Conservation (phyloP, 2,797 vertebrate species). For the Oreortyx pictus region DNA sequence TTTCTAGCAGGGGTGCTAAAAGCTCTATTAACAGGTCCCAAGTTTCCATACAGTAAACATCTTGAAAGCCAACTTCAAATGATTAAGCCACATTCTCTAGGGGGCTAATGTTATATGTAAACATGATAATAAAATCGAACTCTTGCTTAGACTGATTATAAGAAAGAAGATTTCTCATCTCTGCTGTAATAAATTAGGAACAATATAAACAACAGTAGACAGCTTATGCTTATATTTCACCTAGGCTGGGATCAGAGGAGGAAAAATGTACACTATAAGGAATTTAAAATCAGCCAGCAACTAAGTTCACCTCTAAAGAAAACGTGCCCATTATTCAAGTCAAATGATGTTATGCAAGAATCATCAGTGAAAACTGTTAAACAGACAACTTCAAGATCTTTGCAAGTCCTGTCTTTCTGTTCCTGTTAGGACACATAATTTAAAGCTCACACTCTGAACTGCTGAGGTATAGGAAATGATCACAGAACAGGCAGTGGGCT, state of each 20-base stretch:
- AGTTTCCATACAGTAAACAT: background rate
- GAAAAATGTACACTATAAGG: background rate
- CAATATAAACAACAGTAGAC: constrained; percentile 10
- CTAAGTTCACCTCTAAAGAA: background rate
- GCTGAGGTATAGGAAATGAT: background rate
- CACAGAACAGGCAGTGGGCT: background rate
- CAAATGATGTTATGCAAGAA: background rate
- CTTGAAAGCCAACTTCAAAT: constrained; percentile 17
- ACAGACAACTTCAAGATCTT: background rate
- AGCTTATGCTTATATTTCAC: background rate
- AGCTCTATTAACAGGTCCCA: background rate
- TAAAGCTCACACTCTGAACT: background rate
- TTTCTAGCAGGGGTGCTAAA: background rate
- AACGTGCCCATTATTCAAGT: background rate
- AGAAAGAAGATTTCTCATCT: constrained; percentile 29
- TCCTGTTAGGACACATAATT: background rate
- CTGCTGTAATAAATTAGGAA: constrained; percentile 10
- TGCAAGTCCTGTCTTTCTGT: background rate
- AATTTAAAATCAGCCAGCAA: background rate
- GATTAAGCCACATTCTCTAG: background rate
- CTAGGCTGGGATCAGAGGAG: background rate
- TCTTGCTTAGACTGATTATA: constrained; percentile 16
- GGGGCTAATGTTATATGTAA: background rate
- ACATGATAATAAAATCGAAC: background rate
- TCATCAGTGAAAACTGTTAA: background rate